Percentiles rank a stretch among this genome's conserved stretches.
phyloP scores from a whole-genome alignment of 2,888 invertebrate species.

The Pimpla rufipes region DNA sequence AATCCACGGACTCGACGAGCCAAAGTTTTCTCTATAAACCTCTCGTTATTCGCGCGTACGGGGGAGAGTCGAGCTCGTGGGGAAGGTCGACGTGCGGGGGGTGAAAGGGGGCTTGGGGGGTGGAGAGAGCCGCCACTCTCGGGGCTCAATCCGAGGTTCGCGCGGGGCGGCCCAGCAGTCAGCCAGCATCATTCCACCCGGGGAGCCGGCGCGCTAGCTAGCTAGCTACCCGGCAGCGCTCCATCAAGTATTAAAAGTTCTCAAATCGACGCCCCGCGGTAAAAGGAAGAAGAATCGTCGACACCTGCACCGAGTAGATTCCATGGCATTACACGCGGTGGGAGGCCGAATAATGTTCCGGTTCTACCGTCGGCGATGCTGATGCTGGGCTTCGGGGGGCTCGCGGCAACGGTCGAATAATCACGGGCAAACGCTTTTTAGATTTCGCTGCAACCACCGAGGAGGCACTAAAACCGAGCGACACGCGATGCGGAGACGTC shows the following conservation, averaged over 20 bases:
- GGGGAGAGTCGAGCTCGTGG: conserved; percentile 24
- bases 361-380: neutral
- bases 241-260: conserved; percentile 81
- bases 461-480: conserved; percentile 39
- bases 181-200: conserved; percentile 44
- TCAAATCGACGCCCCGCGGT: conserved; percentile 77
- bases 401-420: conserved; percentile 51
- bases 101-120: neutral
- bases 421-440: conserved; percentile 40
- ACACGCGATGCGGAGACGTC: conserved; percentile 62
- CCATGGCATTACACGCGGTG: conserved; percentile 69
- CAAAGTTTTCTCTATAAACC: conserved; percentile 71
- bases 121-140: conserved; percentile 47
- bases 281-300: conserved; percentile 75
- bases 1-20: conserved; percentile 68
- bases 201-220: neutral
- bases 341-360: neutral
- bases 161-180: conserved; percentile 7
- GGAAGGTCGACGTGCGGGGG: conserved; percentile 15
- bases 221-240: conserved; percentile 62
- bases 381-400: neutral
- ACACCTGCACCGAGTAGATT: conserved; percentile 75
- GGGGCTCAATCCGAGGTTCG: conserved; percentile 44
- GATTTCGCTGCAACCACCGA: conserved; percentile 45
- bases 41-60: conserved; percentile 69